A percentile compares a stretch with the other conserved stretches of the same genome.
phyloP scores from a whole-genome alignment of 2,888 invertebrate species.

The Lasioglossum villosulum region DNA sequence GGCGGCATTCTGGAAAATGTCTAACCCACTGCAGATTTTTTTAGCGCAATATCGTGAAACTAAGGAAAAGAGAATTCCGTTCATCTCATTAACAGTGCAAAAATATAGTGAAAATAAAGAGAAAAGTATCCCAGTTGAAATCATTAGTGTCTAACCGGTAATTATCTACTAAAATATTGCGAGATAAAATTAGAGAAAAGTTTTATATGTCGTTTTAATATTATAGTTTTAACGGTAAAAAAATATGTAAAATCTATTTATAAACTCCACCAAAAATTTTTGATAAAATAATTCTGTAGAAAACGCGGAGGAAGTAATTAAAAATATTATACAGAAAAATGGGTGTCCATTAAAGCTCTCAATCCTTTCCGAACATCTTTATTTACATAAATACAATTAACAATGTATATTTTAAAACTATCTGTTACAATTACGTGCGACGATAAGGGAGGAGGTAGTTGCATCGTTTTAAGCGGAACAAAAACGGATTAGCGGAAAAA shows the following conservation, averaged over 20 bases:
- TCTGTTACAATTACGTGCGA: not conserved
- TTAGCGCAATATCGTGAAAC: not conserved
- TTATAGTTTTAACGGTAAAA: not conserved
- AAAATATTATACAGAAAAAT: too few relatives aligned
- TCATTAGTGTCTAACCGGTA: not conserved
- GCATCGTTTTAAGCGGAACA: not conserved
- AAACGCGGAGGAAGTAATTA: not conserved
- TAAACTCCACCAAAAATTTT: too few relatives aligned
- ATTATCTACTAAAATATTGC: not conserved
- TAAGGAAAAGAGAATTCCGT: not conserved
- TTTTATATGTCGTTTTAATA: not conserved
- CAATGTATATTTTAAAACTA: not conserved
- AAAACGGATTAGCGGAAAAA: not conserved
- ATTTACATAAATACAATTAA: not conserved
- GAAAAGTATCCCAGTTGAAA: not conserved
- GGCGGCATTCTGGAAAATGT: not conserved
- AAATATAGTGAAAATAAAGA: not conserved
- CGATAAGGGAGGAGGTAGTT: not conserved
- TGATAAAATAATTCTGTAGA: not conserved
- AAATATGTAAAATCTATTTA: not conserved
- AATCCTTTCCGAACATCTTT: not conserved
- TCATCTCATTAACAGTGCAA: not conserved
- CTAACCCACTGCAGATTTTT: not conserved
- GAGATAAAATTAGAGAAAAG: not conserved
- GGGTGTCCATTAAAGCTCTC: too few relatives aligned